Percentiles rank a stretch among this genome's conserved stretches.
These are phyloP conservation scores for Drosophila greeni DNA, from an alignment of 2,888 invertebrate species.

Conservation along the genomic window DNA sequence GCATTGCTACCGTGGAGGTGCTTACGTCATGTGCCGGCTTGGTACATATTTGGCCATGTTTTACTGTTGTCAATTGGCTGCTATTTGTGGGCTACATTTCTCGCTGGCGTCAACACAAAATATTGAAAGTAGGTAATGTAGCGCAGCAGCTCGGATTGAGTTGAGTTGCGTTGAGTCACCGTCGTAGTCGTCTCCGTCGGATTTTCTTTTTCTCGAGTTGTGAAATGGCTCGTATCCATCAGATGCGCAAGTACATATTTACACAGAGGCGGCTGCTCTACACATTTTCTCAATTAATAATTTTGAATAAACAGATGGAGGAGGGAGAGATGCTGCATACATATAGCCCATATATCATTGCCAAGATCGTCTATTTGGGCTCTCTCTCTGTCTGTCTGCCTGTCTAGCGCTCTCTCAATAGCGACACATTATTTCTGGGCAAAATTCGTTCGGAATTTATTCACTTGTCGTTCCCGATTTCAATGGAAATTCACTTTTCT, in stretches of 20 bases:
- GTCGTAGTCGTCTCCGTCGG: constrained; percentile 54
- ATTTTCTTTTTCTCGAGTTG: constrained; percentile 38
- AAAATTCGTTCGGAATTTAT: constrained; percentile 25
- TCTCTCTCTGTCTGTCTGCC: neutral
- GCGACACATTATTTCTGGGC: constrained; percentile 21
- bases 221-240: constrained; percentile 26
- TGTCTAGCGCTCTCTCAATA: constrained; percentile 6
- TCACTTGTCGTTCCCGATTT: constrained; percentile 10
- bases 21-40: constrained; percentile 64
- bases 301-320: constrained; percentile 23
- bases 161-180: constrained; percentile 51
- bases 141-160: constrained; percentile 38
- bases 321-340: constrained; percentile 13
- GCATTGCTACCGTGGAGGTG: constrained; percentile 44
- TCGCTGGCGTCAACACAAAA: constrained; percentile 54
- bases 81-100: constrained; percentile 39
- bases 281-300: constrained; percentile 40
- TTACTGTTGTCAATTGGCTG: constrained; percentile 68
- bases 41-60: constrained; percentile 61
- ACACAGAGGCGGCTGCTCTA: constrained; percentile 15
- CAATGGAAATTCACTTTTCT: constrained; percentile 26
- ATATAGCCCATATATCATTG: constrained; percentile 35
- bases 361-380: constrained; percentile 32
- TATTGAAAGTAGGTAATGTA: constrained; percentile 65
- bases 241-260: constrained; percentile 24